Conservation (phyloP, 2,797 vertebrate species). For the Scolopax rusticola region DNA sequence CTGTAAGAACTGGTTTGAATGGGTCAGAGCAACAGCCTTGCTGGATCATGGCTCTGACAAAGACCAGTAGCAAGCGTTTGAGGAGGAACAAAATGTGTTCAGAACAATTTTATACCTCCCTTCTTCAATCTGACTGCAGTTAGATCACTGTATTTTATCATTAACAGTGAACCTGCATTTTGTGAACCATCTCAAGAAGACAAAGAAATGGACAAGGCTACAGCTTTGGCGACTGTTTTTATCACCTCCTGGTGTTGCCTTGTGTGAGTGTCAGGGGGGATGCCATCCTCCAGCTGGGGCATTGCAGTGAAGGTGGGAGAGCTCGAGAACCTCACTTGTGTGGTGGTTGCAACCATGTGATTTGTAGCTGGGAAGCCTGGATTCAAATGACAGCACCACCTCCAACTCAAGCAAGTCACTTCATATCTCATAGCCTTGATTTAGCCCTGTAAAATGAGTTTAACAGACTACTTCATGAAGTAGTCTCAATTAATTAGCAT, state of each 20-base stretch:
- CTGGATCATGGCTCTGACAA: neutral
- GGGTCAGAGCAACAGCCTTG: neutral
- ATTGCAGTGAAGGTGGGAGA: neutral
- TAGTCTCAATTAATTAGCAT: slow-evolving; percentile 68
- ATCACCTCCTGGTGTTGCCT: neutral
- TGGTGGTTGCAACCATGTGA: accelerated
- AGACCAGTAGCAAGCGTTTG: neutral
- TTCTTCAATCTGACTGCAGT: neutral
- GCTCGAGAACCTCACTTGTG: neutral
- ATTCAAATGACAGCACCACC: neutral
- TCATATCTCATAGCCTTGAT: slow-evolving; percentile 32
- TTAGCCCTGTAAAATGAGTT: slow-evolving; percentile 61
- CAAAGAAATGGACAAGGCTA: neutral
- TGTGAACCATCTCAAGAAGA: accelerated
- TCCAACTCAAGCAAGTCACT: neutral
- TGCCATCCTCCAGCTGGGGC: neutral
- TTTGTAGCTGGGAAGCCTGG: neutral
- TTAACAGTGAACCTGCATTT: neutral
- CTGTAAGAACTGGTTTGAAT: neutral
- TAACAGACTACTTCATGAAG: slow-evolving; percentile 45
- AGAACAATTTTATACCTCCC: neutral
- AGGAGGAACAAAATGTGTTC: neutral
- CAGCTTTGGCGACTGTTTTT: neutral
- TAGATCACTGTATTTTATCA: neutral
- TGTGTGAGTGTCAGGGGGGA: too few species aligned